phyloP scores from a whole-genome alignment of 2,888 invertebrate species.

The Arrhopalites spinosus region DNA sequence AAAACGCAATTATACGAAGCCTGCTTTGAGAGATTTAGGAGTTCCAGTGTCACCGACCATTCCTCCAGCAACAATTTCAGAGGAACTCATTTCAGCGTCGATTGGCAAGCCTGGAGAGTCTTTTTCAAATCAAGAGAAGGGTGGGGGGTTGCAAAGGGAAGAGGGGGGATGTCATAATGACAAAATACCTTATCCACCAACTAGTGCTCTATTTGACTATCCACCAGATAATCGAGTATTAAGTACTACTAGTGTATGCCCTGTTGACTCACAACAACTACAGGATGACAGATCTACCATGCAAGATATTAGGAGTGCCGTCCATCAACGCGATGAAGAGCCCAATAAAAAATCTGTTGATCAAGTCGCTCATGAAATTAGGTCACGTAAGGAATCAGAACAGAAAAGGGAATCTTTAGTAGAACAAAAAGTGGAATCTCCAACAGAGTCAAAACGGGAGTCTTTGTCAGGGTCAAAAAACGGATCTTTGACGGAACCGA shows the following conservation, averaged over 20 bases:
- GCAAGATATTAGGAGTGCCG: too few species aligned
- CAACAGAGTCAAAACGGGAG: too few species aligned
- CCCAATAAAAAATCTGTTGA: too few species aligned
- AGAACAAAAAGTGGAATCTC: too few species aligned
- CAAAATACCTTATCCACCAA: neutral
- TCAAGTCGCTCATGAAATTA: too few species aligned
- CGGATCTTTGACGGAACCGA: too few species aligned
- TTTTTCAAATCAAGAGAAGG: neutral
- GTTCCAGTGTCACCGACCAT: slow-evolving; percentile 4
- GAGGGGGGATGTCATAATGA: neutral
- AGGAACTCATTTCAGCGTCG: neutral
- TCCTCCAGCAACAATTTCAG: neutral
- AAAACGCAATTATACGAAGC: slow-evolving; percentile 45
- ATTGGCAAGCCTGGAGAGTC: neutral
- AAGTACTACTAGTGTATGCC: neutral
- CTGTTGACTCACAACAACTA: too few species aligned
- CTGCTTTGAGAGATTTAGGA: slow-evolving; percentile 42
- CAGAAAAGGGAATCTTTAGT: too few species aligned
- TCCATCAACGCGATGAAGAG: too few species aligned
- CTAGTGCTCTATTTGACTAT: neutral
- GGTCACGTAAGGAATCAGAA: too few species aligned
- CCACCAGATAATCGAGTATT: neutral
- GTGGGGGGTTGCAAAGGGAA: neutral
- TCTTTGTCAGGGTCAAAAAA: too few species aligned
- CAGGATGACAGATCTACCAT: too few species aligned